Percentiles rank a stretch among this genome's conserved stretches.
Conservation (phyloP, 2,113 vertebrate species). For the Passer domesticus region DNA sequence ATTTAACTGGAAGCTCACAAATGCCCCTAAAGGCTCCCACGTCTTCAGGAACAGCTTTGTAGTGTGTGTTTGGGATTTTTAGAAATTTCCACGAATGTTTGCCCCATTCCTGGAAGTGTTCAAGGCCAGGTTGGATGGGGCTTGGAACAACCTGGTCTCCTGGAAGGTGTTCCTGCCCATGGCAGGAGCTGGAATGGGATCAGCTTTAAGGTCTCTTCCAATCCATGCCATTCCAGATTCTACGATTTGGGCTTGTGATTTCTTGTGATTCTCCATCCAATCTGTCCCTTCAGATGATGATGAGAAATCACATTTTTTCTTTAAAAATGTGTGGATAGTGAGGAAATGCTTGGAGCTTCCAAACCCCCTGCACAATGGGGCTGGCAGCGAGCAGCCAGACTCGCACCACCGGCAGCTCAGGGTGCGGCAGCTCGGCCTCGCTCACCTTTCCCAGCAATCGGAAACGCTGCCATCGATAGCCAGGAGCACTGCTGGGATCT, state of each 20-base stretch:
- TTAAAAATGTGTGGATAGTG: not conserved
- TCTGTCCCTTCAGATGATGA: not conserved
- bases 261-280: not conserved
- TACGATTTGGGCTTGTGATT: not conserved
- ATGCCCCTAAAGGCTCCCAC: not conserved
- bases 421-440: not conserved
- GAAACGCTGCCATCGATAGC: rapidly evolving
- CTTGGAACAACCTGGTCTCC: not conserved
- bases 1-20: not conserved
- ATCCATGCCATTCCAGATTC: not conserved
- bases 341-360: not conserved
- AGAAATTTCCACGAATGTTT: not conserved
- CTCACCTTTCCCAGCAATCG: no score
- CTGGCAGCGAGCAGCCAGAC: not conserved
- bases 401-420: rapidly evolving
- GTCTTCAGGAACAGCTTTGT: not conserved
- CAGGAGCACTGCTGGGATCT: rapidly evolving
- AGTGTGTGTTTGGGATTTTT: not conserved
- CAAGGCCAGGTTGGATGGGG: not conserved
- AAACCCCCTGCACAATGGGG: not conserved
- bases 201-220: not conserved
- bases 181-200: not conserved
- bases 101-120: not conserved
- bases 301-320: not conserved
- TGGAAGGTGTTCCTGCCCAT: not conserved